Evolutionary conservation across 2,113 vertebrate species (phyloP).

Genomic region (Ptilonorhynchus violaceus): DNA sequence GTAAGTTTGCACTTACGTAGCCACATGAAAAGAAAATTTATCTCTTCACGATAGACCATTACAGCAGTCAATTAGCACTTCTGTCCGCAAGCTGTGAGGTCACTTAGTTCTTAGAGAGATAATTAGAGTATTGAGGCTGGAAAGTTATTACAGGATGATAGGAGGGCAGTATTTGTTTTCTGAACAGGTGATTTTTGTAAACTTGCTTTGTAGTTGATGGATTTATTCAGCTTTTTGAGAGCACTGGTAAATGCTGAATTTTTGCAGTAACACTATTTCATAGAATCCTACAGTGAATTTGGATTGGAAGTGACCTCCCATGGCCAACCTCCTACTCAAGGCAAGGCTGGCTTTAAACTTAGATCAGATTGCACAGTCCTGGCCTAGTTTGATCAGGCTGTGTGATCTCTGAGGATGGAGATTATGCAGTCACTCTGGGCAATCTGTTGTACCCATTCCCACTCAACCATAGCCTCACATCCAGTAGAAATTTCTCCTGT

Average conservation of each 20-base stretch:
- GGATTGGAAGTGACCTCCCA: neutral
- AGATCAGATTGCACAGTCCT: neutral
- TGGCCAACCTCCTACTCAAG: neutral
- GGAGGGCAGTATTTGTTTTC: neutral
- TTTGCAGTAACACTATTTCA: neutral
- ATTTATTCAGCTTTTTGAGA: neutral
- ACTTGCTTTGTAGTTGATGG: neutral
- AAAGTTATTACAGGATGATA: neutral
- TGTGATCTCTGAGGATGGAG: neutral
- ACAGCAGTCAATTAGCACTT: neutral
- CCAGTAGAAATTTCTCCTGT: neutral
- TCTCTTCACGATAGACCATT: neutral
- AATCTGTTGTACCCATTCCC: neutral
- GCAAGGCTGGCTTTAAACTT: neutral
- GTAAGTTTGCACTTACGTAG: neutral
- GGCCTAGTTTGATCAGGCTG: neutral
- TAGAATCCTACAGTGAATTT: neutral
- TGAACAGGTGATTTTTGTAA: neutral
- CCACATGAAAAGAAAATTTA: neutral
- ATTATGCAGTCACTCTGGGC: neutral
- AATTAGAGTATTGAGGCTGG: neutral
- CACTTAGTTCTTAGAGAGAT: neutral
- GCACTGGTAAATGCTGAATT: neutral
- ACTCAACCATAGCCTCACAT: neutral
- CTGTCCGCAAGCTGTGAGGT: accelerated